Conservation (phyloP, 2,113 vertebrate species). For the Festucalex cinctus region DNA sequence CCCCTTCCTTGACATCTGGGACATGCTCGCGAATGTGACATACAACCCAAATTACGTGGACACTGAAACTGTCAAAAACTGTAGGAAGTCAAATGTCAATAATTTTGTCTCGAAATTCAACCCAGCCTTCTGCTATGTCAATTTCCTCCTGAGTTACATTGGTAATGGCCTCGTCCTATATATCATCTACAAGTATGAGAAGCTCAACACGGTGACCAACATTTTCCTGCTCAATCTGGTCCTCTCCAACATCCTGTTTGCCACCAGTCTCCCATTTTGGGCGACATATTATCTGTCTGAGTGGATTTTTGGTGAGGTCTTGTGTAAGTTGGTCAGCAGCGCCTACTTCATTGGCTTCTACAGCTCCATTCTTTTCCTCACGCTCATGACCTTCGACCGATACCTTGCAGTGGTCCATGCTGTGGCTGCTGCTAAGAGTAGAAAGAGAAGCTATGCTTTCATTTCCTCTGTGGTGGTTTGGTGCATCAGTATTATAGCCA, state of each 20-base stretch:
- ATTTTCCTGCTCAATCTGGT: constrained; percentile 77
- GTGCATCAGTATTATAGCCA: constrained; percentile 64
- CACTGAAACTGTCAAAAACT: constrained; percentile 5
- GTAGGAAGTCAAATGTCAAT: constrained; percentile 36
- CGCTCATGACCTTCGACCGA: constrained; percentile 76
- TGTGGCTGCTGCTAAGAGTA: constrained; percentile 53
- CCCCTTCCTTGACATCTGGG: fast-evolving
- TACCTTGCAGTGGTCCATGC: constrained; percentile 77
- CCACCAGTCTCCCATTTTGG: constrained; percentile 73
- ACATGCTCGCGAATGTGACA: fast-evolving
- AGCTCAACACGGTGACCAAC: constrained; percentile 70
- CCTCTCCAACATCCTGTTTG: constrained; percentile 74
- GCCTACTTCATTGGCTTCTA: constrained; percentile 73
- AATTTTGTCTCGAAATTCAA: constrained; percentile 55
- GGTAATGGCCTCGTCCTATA: constrained; percentile 73
- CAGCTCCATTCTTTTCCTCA: constrained; percentile 78
- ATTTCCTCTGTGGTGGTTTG: constrained; percentile 51
- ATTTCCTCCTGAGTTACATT: constrained; percentile 70
- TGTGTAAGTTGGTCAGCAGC: constrained; percentile 73
- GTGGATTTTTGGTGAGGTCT: constrained; percentile 69
- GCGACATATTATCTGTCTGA: constrained; percentile 60
- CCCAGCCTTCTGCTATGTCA: constrained; percentile 65
- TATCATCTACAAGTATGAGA: constrained; percentile 73
- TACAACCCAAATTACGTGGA: constrained; percentile 30
- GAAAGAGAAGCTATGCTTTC: constrained; percentile 57